Evolutionary conservation across 2,888 invertebrate species (phyloP), one percentile per base, ranked within the genome.

Genomic region (Lasioglossum leucozonium): DNA sequence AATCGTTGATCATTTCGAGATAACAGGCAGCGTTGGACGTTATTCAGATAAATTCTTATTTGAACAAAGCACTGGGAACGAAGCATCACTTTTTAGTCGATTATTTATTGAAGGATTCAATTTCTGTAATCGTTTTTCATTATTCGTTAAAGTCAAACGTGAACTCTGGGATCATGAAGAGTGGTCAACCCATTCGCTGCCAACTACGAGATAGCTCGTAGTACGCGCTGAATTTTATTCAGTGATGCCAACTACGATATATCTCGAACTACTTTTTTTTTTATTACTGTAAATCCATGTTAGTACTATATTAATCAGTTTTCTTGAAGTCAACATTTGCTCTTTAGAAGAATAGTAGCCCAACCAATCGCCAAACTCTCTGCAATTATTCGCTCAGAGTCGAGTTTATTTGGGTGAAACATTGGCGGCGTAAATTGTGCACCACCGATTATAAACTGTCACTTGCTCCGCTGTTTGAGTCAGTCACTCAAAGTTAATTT

Each of bases 1-100:
- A 65, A 65, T 65, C 65, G 65, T 37, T 34, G 65, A 34, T 3
- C 65, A 34, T 67, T 67, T 22, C 22, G 34, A 67, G 67, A 67
- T 37, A 67, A 37, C 37, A 30, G 22, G 37, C 67, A 4, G 37
- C 10, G 37, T 34, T 22, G 30, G 18, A 16, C 18, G 30, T 30
- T 62, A 62, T 62, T 16, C 62, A 8, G 16, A 62, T 62, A 62
- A 62, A 62, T 30, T 30, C 30, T 30, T 30, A 30, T 62, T 62
- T 18, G 8, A 62, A 26, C 30, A 30, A 30, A 16, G 30, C 16
- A 62, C 0, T 18, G 30, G 16, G 30, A 30, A 18, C 8, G 18
- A 30, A 62, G 26, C 26, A 30, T 30, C n/a, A 58, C 13, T 30
- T 6, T 30, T 30, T 30, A 30, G 6, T 62, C 62, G 30, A 8